phyloP scores from a whole-genome alignment of 2,797 vertebrate species.

The Tinamus major region DNA sequence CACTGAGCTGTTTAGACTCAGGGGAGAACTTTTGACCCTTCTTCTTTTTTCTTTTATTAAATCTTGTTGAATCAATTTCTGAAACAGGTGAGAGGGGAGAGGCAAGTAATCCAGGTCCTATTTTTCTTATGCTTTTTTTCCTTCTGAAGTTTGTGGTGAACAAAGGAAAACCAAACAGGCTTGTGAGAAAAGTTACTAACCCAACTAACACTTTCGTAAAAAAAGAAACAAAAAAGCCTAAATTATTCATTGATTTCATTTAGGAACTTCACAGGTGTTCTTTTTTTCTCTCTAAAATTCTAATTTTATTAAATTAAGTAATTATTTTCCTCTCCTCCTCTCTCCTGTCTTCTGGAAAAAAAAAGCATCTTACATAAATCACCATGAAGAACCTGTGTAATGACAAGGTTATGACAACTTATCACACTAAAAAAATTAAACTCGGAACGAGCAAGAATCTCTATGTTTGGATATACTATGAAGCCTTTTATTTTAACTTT shows the following conservation, averaged over 20 bases:
- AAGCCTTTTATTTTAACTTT: background rate
- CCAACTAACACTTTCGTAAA: conserved; percentile 5
- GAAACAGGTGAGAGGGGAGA: background rate
- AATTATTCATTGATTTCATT: conserved; percentile 62
- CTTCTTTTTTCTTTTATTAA: background rate
- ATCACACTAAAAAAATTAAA: background rate
- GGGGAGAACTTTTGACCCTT: background rate
- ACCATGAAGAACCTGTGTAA: conserved; percentile 31
- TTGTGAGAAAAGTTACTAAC: conserved; percentile 35
- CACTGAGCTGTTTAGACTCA: background rate
- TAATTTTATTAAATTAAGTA: conserved; percentile 46
- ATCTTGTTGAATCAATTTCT: conserved; percentile 45
- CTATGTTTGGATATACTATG: background rate
- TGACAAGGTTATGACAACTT: conserved; percentile 9
- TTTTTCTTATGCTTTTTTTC: conserved; percentile 5
- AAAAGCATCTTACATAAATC: conserved; percentile 8
- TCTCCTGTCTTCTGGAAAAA: background rate
- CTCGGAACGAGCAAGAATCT: background rate
- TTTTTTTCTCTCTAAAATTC: conserved; percentile 17
- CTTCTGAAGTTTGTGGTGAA: background rate
- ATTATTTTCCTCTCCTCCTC: background rate
- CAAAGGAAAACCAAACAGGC: background rate
- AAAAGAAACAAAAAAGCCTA: conserved; percentile 23
- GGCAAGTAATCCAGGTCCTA: background rate
- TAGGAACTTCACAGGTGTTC: conserved; percentile 14